Evolutionary conservation across 2,113 vertebrate genomes (phyloP).

Genomic region (Cyphomyrus discorhynchus): DNA sequence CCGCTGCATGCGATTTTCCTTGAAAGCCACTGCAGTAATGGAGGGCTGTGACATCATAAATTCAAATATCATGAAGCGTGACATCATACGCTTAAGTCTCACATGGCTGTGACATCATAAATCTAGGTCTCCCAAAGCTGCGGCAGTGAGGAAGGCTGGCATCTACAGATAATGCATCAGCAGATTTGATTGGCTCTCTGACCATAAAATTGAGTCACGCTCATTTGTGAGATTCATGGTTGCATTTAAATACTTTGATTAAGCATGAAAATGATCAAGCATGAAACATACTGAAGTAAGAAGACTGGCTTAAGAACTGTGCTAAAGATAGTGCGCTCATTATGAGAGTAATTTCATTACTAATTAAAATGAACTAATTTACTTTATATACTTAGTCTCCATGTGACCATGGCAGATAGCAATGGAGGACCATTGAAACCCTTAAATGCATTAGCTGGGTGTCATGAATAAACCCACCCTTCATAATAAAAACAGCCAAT

Average conservation of each 20-base stretch:
- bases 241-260: neutral
- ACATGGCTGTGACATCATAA: neutral
- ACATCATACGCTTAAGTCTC: neutral
- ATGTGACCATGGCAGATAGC: neutral
- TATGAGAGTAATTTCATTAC: neutral
- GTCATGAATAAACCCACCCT: neutral
- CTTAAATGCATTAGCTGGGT: neutral
- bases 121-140: neutral
- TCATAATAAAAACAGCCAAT: neutral
- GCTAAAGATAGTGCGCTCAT: neutral
- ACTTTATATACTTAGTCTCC: neutral
- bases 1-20: neutral
- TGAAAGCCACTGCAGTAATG: neutral
- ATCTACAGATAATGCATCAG: conserved; percentile 7
- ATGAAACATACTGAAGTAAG: neutral
- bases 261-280: conserved; percentile 1
- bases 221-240: neutral
- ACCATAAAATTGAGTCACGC: conserved; percentile 3
- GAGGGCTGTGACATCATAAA: neutral
- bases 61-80: neutral
- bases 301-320: conserved; percentile 3
- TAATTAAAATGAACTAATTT: neutral
- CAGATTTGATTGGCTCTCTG: neutral
- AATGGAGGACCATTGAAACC: neutral
- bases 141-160: neutral